Evolutionary conservation across 30 jellyfish, hydroid and myxozoan genomes (phyloP).

Genomic region (Rhopilema esculentum): DNA sequence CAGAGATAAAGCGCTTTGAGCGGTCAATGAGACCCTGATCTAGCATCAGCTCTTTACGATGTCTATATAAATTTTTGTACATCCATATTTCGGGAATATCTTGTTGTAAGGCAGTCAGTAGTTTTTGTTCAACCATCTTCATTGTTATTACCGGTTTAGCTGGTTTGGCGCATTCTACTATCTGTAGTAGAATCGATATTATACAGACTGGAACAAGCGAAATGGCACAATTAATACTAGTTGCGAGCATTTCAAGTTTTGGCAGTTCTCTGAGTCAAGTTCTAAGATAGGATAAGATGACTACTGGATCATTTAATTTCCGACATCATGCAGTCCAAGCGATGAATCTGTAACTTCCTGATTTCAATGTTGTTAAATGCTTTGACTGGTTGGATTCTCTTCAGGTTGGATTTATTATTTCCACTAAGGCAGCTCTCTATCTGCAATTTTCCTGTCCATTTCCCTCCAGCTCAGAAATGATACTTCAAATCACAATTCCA

Average conservation of each 20-base stretch:
- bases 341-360: too few species aligned
- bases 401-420: too few species aligned
- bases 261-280: background rate
- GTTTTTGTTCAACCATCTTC: slow-evolving; percentile 39
- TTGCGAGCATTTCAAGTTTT: background rate
- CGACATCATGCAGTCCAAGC: too few species aligned
- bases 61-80: slow-evolving; percentile 60
- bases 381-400: too few species aligned
- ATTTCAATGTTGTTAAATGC: too few species aligned
- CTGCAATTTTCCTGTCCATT: too few species aligned
- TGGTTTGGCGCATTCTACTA: background rate
- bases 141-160: slow-evolving; percentile 11
- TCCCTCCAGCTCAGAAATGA: too few species aligned
- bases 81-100: slow-evolving; percentile 69
- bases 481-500: too few species aligned
- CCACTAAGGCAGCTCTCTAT: too few species aligned
- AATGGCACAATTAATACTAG: background rate
- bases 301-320: too few species aligned
- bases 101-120: slow-evolving; percentile 54
- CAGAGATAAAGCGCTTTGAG: slow-evolving; percentile 49
- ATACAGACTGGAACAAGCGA: background rate
- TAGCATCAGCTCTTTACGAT: slow-evolving; percentile 67
- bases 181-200: background rate
- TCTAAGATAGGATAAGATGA: too few species aligned
- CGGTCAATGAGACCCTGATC: slow-evolving; percentile 80